Percentiles rank a stretch among this genome's conserved stretches.
Evolutionary conservation across 2,797 vertebrate species (phyloP).

Genomic region (Merluccius polli): DNA sequence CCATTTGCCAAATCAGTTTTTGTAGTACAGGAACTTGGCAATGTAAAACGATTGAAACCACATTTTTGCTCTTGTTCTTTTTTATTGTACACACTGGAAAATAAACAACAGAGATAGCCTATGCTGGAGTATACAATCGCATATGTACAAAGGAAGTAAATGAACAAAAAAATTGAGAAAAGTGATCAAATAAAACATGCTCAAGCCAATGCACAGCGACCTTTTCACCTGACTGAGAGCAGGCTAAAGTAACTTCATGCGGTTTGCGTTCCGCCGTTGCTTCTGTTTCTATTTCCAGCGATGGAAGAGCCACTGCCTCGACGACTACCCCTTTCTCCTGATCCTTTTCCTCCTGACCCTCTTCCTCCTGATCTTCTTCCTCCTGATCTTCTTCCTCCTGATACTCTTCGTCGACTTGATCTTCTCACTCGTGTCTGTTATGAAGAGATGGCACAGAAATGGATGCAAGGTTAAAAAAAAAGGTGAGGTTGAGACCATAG

Average conservation of each 20-base stretch:
- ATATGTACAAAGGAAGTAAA: not conserved
- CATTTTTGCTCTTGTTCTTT: not conserved
- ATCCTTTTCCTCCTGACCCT: no score
- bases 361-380: no score
- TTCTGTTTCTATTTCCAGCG: conserved; percentile 7
- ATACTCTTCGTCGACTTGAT: no score
- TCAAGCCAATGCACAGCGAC: not conserved
- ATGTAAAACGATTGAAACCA: not conserved
- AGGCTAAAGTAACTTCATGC: conserved; percentile 4
- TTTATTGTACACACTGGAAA: not conserved
- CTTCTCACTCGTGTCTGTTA: no score
- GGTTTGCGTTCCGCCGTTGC: not conserved
- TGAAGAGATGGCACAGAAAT: no score
- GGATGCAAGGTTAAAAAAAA: no score
- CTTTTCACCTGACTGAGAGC: not conserved
- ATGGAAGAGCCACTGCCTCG: conserved; percentile 14
- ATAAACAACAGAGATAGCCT: not conserved
- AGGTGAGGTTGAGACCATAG: no score
- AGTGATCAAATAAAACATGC: not conserved
- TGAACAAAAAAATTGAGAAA: not conserved
- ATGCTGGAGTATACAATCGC: not conserved
- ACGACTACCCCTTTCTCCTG: not conserved
- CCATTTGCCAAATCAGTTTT: not conserved
- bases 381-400: no score
- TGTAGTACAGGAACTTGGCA: not conserved